A percentile compares a stretch with the other conserved stretches of the same genome.
phyloP scores from a whole-genome alignment of 1,140 invertebrate genomes.

The Eciton burchellii region DNA sequence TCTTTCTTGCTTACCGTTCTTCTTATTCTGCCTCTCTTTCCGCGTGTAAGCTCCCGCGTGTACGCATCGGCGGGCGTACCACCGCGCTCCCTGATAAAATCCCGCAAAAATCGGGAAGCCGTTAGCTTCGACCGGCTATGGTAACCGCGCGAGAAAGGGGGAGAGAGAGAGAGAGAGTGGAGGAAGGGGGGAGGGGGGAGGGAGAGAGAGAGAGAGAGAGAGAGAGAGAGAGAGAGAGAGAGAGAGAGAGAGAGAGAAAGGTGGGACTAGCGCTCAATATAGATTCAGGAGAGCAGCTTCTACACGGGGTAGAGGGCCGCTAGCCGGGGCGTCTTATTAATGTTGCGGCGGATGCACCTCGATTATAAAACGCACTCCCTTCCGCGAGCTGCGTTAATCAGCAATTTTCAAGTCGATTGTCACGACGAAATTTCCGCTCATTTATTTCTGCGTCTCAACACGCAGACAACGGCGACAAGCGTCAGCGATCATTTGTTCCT shows the following conservation, averaged over 20 bases:
- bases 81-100: constrained; percentile 76
- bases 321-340: constrained; percentile 70
- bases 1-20: constrained; percentile 23
- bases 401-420: constrained; percentile 18
- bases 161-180: constrained; percentile 10
- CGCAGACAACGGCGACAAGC: constrained; percentile 22
- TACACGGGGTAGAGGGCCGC: constrained; percentile 65
- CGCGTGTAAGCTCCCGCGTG: constrained; percentile 70
- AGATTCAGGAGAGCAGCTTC: constrained; percentile 71
- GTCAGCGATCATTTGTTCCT: constrained; percentile 10
- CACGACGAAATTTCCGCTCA: constrained; percentile 21
- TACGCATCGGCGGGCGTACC: constrained; percentile 74
- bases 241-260: constrained; percentile 63
- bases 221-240: constrained; percentile 45
- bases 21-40: constrained; percentile 46
- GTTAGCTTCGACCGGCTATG: constrained; percentile 73
- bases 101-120: constrained; percentile 77
- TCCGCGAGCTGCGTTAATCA: constrained; percentile 49
- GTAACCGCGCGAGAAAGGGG: constrained; percentile 63
- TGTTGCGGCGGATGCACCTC: constrained; percentile 48
- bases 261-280: constrained; percentile 72
- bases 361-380: constrained; percentile 46
- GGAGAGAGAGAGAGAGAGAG: constrained; percentile 11
- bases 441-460: constrained; percentile 25
- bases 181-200: neutral